Percentiles rank a stretch among this genome's conserved stretches.
phyloP scores from a whole-genome alignment of 2,113 vertebrate genomes.

The Sturnira hondurensis region DNA sequence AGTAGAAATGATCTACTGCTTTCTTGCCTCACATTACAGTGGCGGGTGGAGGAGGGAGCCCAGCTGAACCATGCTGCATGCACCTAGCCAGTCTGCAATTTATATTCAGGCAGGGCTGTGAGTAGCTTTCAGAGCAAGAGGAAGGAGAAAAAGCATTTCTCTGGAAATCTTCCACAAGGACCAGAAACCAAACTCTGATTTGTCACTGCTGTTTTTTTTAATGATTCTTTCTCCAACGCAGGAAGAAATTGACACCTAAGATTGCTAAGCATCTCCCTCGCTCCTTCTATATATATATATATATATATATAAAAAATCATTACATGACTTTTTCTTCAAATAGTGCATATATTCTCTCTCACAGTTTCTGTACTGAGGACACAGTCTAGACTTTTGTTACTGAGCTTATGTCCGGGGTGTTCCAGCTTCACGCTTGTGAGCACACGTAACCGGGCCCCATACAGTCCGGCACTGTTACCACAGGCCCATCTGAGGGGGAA shows the following conservation, averaged over 20 bases:
- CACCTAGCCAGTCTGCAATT: conserved; percentile 27
- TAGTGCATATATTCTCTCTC: not conserved
- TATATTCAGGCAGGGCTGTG: conserved; percentile 22
- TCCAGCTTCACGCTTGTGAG: not conserved
- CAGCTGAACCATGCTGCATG: not conserved
- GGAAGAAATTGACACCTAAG: not conserved
- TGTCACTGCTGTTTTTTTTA: not conserved
- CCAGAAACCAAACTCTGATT: conserved; percentile 7
- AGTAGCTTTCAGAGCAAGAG: conserved; percentile 31
- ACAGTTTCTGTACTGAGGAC: not conserved
- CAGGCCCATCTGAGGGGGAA: not conserved
- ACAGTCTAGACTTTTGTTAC: not conserved
- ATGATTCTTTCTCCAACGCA: not conserved
- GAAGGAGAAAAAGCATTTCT: not conserved
- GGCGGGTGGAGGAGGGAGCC: not conserved
- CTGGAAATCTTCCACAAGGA: not conserved
- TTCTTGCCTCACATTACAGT: not conserved
- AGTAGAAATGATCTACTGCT: not conserved
- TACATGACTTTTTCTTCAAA: not conserved
- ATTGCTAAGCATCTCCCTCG: not conserved
- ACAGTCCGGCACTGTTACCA: no score
- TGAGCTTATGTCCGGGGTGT: not conserved
- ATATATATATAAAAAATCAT: not conserved
- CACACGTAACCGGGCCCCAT: not conserved
- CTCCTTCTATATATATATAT: not conserved